phyloP scores from a whole-genome alignment of 2,888 invertebrate species.

The Apoda limacodes region DNA sequence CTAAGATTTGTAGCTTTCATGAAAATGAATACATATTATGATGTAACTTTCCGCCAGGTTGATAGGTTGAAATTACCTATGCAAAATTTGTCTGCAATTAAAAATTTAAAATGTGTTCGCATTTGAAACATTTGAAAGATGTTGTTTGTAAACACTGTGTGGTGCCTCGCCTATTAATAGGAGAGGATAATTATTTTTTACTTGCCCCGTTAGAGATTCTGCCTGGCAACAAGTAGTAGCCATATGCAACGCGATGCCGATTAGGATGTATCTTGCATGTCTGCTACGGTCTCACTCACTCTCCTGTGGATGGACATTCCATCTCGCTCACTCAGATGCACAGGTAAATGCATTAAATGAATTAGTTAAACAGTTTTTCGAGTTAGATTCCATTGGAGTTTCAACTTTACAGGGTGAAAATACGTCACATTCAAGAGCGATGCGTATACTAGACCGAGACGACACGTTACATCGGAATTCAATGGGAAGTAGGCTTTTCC shows the following conservation, averaged over 20 bases:
- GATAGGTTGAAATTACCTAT: constrained; percentile 14
- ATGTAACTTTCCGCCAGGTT: constrained; percentile 9
- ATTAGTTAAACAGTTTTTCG: constrained; percentile 16
- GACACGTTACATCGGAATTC: constrained; percentile 10
- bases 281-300: constrained; percentile 13
- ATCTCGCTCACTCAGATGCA: constrained; percentile 12
- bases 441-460: constrained; percentile 19
- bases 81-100: constrained; percentile 15
- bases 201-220: constrained; percentile 15
- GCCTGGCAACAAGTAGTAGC: constrained; percentile 12
- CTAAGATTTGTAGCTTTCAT: constrained; percentile 7
- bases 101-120: constrained; percentile 11
- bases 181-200: constrained; percentile 19
- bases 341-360: constrained; percentile 13
- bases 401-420: constrained; percentile 18
- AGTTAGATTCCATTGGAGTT: constrained; percentile 20
- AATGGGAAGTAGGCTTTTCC: constrained; percentile 20
- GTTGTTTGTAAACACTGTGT: constrained; percentile 14
- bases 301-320: constrained; percentile 11
- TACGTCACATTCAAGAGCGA: constrained; percentile 16
- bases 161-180: constrained; percentile 16
- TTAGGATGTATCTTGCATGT: constrained; percentile 19
- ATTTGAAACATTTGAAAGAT: constrained; percentile 11
- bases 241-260: constrained; percentile 15
- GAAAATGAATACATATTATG: constrained; percentile 9